A percentile compares a stretch with the other conserved stretches of the same genome.
phyloP scores from a whole-genome alignment of 1,140 invertebrate genomes.

The Hypsibius dujardini region DNA sequence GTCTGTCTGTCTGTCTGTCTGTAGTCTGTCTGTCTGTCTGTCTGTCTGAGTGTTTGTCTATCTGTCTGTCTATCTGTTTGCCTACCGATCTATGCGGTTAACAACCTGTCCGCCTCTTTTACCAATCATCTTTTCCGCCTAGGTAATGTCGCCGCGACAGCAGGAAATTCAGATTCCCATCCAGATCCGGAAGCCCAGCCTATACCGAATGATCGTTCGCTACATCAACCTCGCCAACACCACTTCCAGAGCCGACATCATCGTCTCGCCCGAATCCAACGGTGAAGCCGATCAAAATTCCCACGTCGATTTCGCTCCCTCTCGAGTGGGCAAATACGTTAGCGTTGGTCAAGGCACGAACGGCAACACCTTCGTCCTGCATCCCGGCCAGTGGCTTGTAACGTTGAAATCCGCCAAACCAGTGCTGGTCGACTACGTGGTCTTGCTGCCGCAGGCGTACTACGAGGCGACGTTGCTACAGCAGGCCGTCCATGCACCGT shows the following conservation, averaged over 20 bases:
- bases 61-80: too few species aligned
- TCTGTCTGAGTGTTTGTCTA: too few species aligned
- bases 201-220: slow-evolving; percentile 73
- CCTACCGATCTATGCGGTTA: too few species aligned
- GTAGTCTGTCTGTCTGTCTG: too few species aligned
- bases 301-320: slow-evolving; percentile 27
- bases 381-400: slow-evolving; percentile 71
- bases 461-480: slow-evolving; percentile 78
- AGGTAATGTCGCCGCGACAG: slow-evolving; percentile 38
- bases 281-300: slow-evolving; percentile 22
- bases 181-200: slow-evolving; percentile 61
- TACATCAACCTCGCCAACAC: slow-evolving; percentile 67
- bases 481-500: slow-evolving; percentile 62
- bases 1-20: too few species aligned
- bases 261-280: slow-evolving; percentile 55
- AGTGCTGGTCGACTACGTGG: slow-evolving; percentile 82
- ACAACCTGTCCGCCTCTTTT: too few species aligned
- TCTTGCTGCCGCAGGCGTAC: slow-evolving; percentile 77
- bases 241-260: slow-evolving; percentile 54
- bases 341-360: slow-evolving; percentile 29
- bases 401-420: slow-evolving; percentile 57
- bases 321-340: slow-evolving; percentile 28
- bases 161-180: slow-evolving; percentile 69
- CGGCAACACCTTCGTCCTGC: slow-evolving; percentile 55
- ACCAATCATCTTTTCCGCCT: too few species aligned